A percentile compares a stretch with the other conserved stretches of the same genome.
These are phyloP conservation scores for Adineta ricciae DNA, from an alignment of 2,888 invertebrate species.

Conservation along the genomic window DNA sequence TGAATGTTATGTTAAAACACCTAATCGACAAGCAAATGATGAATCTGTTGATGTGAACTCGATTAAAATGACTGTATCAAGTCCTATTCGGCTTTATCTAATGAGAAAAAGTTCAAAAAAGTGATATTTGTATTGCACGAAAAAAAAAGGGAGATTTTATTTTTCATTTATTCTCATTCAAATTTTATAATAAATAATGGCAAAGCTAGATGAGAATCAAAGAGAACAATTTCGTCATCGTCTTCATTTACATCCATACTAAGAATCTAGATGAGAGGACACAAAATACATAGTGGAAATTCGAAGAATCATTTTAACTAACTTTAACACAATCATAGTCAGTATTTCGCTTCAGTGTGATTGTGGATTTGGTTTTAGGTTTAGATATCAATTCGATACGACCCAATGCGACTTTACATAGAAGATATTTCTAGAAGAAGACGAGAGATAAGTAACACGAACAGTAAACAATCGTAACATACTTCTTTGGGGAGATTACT, in stretches of 20 bases:
- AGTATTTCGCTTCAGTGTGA: background rate
- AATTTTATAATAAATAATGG: constrained; percentile 5
- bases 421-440: background rate
- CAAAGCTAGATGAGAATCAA: background rate
- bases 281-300: background rate
- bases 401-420: constrained; percentile 16
- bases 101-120: background rate
- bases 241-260: background rate
- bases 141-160: background rate
- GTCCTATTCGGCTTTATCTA: background rate
- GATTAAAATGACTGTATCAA: background rate
- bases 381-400: background rate
- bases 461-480: background rate
- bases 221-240: background rate
- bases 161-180: background rate
- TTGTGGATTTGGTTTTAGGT: background rate
- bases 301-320: background rate
- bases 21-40: background rate
- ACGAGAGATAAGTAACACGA: too few relatives aligned
- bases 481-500: background rate
- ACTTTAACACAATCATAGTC: background rate
- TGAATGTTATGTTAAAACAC: background rate
- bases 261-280: background rate
- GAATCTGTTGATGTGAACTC: background rate
- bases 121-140: background rate